Percentiles rank a stretch among this genome's conserved stretches.
These are phyloP conservation scores for Cabera pusaria DNA, from an alignment of 2,888 invertebrate species.

Conservation along the genomic window DNA sequence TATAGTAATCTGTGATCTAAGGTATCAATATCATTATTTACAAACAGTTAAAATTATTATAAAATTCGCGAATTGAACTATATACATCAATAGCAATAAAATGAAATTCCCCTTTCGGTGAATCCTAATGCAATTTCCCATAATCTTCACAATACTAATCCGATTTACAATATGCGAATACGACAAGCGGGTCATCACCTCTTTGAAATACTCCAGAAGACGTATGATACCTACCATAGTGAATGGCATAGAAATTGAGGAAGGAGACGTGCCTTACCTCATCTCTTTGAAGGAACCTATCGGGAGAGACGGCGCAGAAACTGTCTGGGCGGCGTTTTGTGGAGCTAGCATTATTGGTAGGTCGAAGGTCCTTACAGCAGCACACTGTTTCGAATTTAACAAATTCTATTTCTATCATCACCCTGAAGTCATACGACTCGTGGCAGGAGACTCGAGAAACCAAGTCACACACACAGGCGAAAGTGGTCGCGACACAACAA, in stretches of 20 bases:
- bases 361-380: slow-evolving; percentile 53
- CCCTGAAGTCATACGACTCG: slow-evolving; percentile 39
- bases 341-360: slow-evolving; percentile 60
- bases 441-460: slow-evolving; percentile 48
- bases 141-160: slow-evolving; percentile 26
- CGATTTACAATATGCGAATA: slow-evolving; percentile 29
- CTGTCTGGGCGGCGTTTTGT: slow-evolving; percentile 55
- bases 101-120: slow-evolving; percentile 12
- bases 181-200: slow-evolving; percentile 54
- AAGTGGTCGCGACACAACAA: neutral
- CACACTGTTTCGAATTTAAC: slow-evolving; percentile 62
- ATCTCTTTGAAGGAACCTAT: slow-evolving; percentile 56
- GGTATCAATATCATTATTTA: too few relatives aligned
- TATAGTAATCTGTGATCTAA: too few relatives aligned
- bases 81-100: too few relatives aligned
- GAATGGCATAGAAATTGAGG: slow-evolving; percentile 44
- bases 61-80: too few relatives aligned
- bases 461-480: neutral
- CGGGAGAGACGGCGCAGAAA: slow-evolving; percentile 10
- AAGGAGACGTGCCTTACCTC: slow-evolving; percentile 52
- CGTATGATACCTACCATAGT: slow-evolving; percentile 46
- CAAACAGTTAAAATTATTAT: too few relatives aligned
- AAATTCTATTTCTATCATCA: slow-evolving; percentile 43
- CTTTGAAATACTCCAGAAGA: slow-evolving; percentile 50
- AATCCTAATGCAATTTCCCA: slow-evolving; percentile 42